Base-by-base conservation (phyloP, 1,140 invertebrate genomes). In the Hylaeus anthracinus region DNA sequence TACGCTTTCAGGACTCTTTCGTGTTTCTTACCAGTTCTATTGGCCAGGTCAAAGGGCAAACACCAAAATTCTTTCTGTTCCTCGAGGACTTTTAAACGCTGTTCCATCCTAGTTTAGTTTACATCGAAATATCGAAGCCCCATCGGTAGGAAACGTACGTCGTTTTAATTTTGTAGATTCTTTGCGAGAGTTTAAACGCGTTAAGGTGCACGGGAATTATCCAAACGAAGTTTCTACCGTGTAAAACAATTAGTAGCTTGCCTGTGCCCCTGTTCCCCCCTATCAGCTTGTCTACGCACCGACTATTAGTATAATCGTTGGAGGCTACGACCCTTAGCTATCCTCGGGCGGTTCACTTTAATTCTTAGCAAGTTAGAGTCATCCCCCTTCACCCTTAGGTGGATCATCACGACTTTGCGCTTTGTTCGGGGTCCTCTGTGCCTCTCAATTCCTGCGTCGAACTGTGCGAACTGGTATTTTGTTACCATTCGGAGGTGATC, bases 221-320 rank as follows among this genome's bases (percentile, higher is more conserved):
- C 81, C 65, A 56, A 86, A 86, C 85, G 69, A 86, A 86, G 75
- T 88, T 88, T 72, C 80, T 72, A 55, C 39, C 53, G 78, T 65
- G 73, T 82, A 88, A 88, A 88, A 88, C 87, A 88, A 88, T 88
- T 88, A 87, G 85, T 86, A 86, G 84, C 73, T 72, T 67, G 58
- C 65, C 82, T 63, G 82, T 81, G 55, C 63, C 83, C 65, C 81
- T 72, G 56, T 60, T 53, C 81, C 53, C 74, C 61, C 67, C 74
- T 73, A 78, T 86, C 75, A 82, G 79, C 86, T 88, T 88, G 85
- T 86, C 87, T 88, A 88, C 87, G 86, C 87, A 79, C 84, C 84
- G 82, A 88, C 87, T 88, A 88, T 88, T 88, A 88, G 87, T 88
- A 88, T 88, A 88, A 88, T 88, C 87, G 87, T 77, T 77, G 72